A percentile compares a stretch with the other conserved stretches of the same genome.
These are phyloP conservation scores for Heteromurus nitidus DNA, from an alignment of 2,888 invertebrate genomes.

Conservation along the genomic window DNA sequence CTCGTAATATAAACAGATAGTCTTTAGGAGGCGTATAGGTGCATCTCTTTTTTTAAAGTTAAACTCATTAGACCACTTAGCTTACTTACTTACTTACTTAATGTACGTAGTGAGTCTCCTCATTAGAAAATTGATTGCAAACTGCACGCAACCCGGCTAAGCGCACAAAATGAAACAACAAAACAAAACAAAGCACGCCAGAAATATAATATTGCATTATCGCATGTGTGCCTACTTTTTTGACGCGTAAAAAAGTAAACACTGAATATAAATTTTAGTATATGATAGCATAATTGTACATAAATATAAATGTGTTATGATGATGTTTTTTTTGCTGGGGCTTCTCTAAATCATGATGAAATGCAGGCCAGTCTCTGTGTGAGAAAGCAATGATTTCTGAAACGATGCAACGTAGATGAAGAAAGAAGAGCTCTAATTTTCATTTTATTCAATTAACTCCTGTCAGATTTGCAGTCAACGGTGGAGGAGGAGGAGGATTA, in stretches of 20 bases:
- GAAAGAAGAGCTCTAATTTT: conserved; percentile 23
- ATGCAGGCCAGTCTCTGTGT: conserved; percentile 27
- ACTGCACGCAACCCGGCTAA: conserved; percentile 42
- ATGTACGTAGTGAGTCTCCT: conserved; percentile 24
- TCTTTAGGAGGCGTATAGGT: conserved; percentile 3
- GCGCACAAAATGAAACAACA: not conserved
- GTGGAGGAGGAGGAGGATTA: not conserved
- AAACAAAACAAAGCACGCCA: conserved; percentile 11
- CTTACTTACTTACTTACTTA: conserved; percentile 51
- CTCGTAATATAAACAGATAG: not conserved
- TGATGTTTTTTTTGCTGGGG: not conserved
- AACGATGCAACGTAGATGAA: conserved; percentile 6
- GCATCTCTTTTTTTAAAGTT: not conserved
- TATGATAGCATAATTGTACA: too few species aligned
- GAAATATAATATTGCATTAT: conserved; percentile 30
- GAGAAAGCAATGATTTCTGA: conserved; percentile 2
- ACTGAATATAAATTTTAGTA: not conserved
- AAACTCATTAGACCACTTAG: conserved; percentile 62
- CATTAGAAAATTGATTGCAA: conserved; percentile 35
- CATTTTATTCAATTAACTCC: conserved; percentile 29
- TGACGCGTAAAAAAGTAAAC: too few species aligned
- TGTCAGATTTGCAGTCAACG: conserved; percentile 2
- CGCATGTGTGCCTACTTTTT: not conserved
- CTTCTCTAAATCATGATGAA: conserved; percentile 12
- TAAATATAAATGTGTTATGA: conserved; percentile 16